Percentiles rank a stretch among this genome's conserved stretches.
Conservation (phyloP, 2,113 vertebrate genomes). For the Typhlomys cinereus region DNA sequence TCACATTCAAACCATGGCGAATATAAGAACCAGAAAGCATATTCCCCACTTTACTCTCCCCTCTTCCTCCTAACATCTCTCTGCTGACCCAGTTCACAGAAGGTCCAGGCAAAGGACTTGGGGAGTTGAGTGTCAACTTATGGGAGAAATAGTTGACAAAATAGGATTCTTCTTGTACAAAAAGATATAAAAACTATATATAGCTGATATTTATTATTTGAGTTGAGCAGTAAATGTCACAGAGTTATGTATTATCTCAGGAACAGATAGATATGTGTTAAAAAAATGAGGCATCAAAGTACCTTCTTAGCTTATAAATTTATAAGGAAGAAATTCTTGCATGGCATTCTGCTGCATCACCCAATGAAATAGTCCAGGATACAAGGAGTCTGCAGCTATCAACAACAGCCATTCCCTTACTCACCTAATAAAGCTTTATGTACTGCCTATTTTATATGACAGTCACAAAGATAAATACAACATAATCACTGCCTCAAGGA, state of each 20-base stretch:
- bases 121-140: not conserved
- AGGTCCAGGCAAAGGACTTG: not conserved
- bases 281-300: not conserved
- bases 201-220: constrained; percentile 46
- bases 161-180: not conserved
- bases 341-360: constrained; percentile 27
- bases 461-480: constrained; percentile 46
- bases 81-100: not conserved
- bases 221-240: constrained; percentile 31
- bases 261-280: not conserved
- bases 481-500: constrained; percentile 41
- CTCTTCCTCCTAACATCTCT: not conserved
- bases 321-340: constrained; percentile 42
- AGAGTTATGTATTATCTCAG: not conserved
- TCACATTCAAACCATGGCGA: too few species aligned
- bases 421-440: constrained; percentile 39
- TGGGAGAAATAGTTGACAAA: constrained; percentile 11
- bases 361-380: not conserved
- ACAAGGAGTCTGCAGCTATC: not conserved
- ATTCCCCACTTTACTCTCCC: not conserved
- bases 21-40: not conserved
- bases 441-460: constrained; percentile 45
- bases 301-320: not conserved
- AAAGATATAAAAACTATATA: constrained; percentile 13
- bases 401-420: not conserved